Percentiles rank a stretch among this genome's conserved stretches.
These are phyloP conservation scores for Drosophila ananassae DNA, from an alignment of 1,140 invertebrate genomes.

Conservation along the genomic window DNA sequence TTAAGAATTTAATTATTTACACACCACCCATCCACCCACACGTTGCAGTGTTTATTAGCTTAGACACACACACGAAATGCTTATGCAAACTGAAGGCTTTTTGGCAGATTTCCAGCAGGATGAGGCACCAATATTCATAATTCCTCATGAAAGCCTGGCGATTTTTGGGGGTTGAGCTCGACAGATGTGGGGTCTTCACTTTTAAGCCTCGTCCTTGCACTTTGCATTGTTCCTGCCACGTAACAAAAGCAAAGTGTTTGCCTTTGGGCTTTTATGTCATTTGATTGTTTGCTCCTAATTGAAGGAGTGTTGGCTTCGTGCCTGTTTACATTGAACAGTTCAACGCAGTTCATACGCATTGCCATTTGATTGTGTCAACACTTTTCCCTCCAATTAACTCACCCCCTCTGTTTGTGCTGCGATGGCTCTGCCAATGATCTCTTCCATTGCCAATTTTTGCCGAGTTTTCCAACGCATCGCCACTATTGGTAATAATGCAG, in stretches of 20 bases:
- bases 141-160: slow-evolving; percentile 56
- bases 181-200: neutral
- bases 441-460: slow-evolving; percentile 27
- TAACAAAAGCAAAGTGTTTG: slow-evolving; percentile 50
- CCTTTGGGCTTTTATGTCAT: slow-evolving; percentile 36
- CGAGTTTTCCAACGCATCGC: slow-evolving; percentile 22
- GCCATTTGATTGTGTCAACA: slow-evolving; percentile 71
- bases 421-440: slow-evolving; percentile 23
- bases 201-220: slow-evolving; percentile 34
- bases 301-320: slow-evolving; percentile 57
- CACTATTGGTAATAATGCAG: slow-evolving; percentile 27
- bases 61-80: slow-evolving; percentile 24
- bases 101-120: slow-evolving; percentile 34
- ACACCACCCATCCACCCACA: slow-evolving; percentile 29
- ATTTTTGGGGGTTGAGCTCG: slow-evolving; percentile 6
- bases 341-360: slow-evolving; percentile 19
- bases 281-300: slow-evolving; percentile 69
- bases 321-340: slow-evolving; percentile 49
- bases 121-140: slow-evolving; percentile 74
- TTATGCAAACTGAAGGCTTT: slow-evolving; percentile 50
- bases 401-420: neutral
- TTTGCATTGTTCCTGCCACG: slow-evolving; percentile 39
- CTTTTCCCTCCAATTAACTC: slow-evolving; percentile 7
- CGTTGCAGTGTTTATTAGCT: slow-evolving; percentile 36
- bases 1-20: slow-evolving; percentile 84